Conservation (phyloP, 92 coral and sea anemone genomes). For the Paramuricea clavata region DNA sequence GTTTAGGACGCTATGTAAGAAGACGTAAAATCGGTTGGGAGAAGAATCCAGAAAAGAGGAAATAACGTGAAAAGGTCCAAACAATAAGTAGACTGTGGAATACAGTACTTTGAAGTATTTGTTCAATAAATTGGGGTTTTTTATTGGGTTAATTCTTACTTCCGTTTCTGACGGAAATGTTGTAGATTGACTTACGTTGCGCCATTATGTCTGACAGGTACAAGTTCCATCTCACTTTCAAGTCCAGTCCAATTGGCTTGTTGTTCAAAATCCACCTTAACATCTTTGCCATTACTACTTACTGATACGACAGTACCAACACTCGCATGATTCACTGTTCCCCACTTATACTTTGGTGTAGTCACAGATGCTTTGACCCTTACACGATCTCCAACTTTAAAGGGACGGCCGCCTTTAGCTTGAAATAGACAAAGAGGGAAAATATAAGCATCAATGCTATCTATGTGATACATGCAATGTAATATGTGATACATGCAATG, state of each 20-base stretch:
- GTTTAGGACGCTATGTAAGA: too few species aligned
- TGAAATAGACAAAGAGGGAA: neutral
- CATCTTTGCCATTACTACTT: conserved; percentile 96
- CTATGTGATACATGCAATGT: neutral
- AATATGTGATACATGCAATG: too few species aligned
- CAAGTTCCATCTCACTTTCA: conserved; percentile 96
- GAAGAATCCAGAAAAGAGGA: too few species aligned
- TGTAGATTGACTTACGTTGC: conserved; percentile 80
- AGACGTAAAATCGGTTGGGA: too few species aligned
- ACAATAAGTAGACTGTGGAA: too few species aligned
- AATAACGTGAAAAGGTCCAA: too few species aligned
- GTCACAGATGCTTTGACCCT: conserved; percentile 95
- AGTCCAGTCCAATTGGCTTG: conserved; percentile 99
- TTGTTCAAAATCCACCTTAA: conserved; percentile 98
- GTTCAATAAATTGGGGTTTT: too few species aligned
- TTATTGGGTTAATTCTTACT: too few species aligned
- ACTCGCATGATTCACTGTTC: conserved; percentile 93
- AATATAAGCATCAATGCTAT: neutral
- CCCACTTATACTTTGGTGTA: conserved; percentile 99
- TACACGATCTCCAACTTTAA: conserved; percentile 96
- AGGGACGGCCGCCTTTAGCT: conserved; percentile 90
- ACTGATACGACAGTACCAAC: conserved; percentile 96
- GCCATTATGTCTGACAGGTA: conserved; percentile 90
- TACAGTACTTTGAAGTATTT: too few species aligned
- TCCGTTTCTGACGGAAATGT: too few species aligned